Evolutionary conservation across 2,113 vertebrate genomes (phyloP).

Genomic region (Hemichromis elongatus): DNA sequence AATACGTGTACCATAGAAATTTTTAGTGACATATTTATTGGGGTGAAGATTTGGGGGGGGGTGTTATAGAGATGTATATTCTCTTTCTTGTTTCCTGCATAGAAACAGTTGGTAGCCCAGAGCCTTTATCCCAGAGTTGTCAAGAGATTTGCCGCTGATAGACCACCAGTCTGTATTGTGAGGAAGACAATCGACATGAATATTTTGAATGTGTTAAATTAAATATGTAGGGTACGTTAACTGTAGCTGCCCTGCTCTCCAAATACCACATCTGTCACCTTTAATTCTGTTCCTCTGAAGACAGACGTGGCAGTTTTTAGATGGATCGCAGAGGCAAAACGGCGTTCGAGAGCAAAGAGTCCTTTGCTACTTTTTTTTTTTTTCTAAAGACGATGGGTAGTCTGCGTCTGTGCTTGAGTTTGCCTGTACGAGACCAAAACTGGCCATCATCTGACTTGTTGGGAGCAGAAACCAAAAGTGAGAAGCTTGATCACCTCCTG

Average conservation of each 20-base stretch:
- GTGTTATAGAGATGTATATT: not conserved
- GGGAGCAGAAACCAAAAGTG: slow-evolving; percentile 52
- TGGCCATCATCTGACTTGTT: not conserved
- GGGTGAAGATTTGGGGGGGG: not conserved
- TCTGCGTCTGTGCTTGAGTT: not conserved
- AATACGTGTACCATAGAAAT: slow-evolving; percentile 30
- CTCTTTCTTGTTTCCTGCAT: not conserved
- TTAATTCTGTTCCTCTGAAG: not conserved
- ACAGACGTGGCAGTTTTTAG: not conserved
- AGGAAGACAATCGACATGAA: slow-evolving; percentile 48
- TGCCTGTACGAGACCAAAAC: slow-evolving; percentile 33
- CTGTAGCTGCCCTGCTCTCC: not conserved
- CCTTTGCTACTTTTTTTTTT: not conserved
- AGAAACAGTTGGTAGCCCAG: not conserved
- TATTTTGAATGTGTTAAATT: slow-evolving; percentile 22
- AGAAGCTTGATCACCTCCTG: slow-evolving; percentile 23
- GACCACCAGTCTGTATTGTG: slow-evolving; percentile 14
- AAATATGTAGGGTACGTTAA: slow-evolving; percentile 30
- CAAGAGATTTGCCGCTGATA: slow-evolving; percentile 14
- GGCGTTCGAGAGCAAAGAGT: not conserved
- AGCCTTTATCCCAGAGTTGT: slow-evolving; percentile 34
- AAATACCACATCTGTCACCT: not conserved
- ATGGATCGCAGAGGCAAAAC: not conserved
- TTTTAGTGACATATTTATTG: slow-evolving; percentile 40
- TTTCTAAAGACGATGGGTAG: not conserved